Evolutionary conservation across 2,113 vertebrate genomes (phyloP), one percentile per base, ranked within the genome.

Genomic region (Rattus rattus): DNA sequence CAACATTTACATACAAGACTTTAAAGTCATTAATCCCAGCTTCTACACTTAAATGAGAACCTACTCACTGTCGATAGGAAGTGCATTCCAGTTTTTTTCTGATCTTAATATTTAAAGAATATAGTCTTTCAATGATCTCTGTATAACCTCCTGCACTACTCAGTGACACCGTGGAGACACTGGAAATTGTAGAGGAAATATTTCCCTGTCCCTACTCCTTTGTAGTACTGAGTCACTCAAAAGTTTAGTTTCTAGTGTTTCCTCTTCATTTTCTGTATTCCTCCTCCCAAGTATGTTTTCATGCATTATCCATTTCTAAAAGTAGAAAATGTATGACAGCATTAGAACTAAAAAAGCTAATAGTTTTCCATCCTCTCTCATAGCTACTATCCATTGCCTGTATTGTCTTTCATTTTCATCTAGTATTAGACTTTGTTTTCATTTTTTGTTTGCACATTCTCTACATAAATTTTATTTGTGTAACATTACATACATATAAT

Each of bases 101-200:
- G 43, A 90, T 79, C 33, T n/a, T 87, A 94, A 69, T 93, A 76
- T 75, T 81, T 67, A 79, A 8, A 81, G 8, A 92, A 67, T 77
- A 10, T 89, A 47, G 79, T 76, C 56, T 90, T 81, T 49, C 7
- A 52, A 7, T 81, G 49, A 69, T 0, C 26, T 5, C 67, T 76
- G 30, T 28, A 52, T 39, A 93, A 70, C 16, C 59, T 39, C 43
- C 49, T 8, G 2, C 72, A 16, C 33, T 76, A 59, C 28, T 3
- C 2, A 52, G 20, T 39, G 19, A 79, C 30, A 59, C 20, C 56
- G 84, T 7, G 2, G 4, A 12, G 26, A 80, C 56, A 33, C 39
- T 84, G n/a, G 39, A 95, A 93, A 52, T 12, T 13, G 12, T 14
- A 49, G 2, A 81, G 5, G 13, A 92, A 92, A 59, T 92, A 61